Percentiles rank a stretch among this genome's conserved stretches.
phyloP scores from a whole-genome alignment of 2,888 invertebrate species.

The Machimus rusticus region DNA sequence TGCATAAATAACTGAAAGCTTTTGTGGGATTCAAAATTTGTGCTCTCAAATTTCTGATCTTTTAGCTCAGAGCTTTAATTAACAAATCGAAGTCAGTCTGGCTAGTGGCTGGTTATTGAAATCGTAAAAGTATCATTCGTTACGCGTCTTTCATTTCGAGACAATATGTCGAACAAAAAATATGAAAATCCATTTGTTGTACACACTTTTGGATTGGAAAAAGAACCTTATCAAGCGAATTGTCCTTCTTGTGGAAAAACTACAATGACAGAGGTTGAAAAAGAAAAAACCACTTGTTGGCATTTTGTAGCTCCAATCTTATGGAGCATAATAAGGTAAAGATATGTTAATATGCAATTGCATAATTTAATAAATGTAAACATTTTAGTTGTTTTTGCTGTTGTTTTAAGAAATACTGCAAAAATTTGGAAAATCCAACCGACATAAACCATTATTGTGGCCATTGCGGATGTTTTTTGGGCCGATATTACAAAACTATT shows the following conservation, averaged over 20 bases:
- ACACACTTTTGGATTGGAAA: not conserved
- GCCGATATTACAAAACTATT: constrained; percentile 51
- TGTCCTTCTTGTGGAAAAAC: constrained; percentile 55
- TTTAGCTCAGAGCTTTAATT: not conserved
- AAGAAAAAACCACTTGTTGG: not conserved
- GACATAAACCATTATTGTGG: constrained; percentile 60
- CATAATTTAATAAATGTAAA: not conserved
- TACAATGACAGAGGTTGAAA: constrained; percentile 51
- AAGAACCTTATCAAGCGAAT: constrained; percentile 43
- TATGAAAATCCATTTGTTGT: not conserved
- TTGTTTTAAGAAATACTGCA: not conserved
- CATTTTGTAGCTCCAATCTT: not conserved
- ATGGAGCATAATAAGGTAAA: not conserved
- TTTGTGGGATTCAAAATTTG: not conserved
- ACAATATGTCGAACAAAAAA: not conserved
- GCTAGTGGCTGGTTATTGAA: not conserved
- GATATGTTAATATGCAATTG: not conserved
- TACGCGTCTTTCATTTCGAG: not conserved
- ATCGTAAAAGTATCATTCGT: not conserved
- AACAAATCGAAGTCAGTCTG: not conserved
- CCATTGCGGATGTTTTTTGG: constrained; percentile 59
- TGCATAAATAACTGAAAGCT: not conserved
- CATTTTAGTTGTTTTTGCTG: not conserved
- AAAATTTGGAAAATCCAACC: not conserved
- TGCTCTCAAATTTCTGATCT: not conserved